Base-by-base conservation (phyloP, 2,888 invertebrate species). In the Cerastoderma edule region DNA sequence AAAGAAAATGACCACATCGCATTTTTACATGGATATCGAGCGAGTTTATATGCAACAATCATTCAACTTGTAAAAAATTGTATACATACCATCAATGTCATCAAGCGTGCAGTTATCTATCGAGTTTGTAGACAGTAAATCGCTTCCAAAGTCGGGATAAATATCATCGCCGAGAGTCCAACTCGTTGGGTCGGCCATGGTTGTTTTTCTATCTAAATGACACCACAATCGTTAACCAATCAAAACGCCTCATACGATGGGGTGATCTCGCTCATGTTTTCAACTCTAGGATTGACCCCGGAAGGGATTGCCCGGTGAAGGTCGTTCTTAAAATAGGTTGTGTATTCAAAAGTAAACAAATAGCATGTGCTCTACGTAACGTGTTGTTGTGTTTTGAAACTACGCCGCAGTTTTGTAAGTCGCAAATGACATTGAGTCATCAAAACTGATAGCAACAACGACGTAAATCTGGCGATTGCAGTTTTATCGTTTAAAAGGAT, bases 11-110 rank as follows among this genome's bases (percentile, higher is more conserved):
- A n/a, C n/a, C n/a, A n/a, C n/a, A n/a, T n/a, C n/a, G n/a, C n/a
- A n/a, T n/a, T n/a, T n/a, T n/a, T n/a, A n/a, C n/a, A n/a, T n/a
- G n/a, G n/a, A n/a, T n/a, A n/a, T n/a, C n/a, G n/a, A n/a, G n/a
- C n/a, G n/a, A n/a, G n/a, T n/a, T n/a, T n/a, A n/a, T n/a, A n/a
- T n/a, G n/a, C n/a, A n/a, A 56, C 8, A 16, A 28, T 24, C 28
- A 56, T 10, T 4, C 22, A 56, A 30, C 24, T 56, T 4, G 28
- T 27, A 56, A 27, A 56, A 24, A 10, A 24, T 27, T 4, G 19
- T 5, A 48, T 48, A 56, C 88, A 88, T 87, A 90, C 90, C 90
- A 85, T 91, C 89, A 66, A 91, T 84, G 63, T 87, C 88, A 60
- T 83, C 87, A 67, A 89, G 83, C 67, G 73, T 80, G 5, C 73